Conservation (phyloP, 2,888 invertebrate species). For the Thalpophila matura region DNA sequence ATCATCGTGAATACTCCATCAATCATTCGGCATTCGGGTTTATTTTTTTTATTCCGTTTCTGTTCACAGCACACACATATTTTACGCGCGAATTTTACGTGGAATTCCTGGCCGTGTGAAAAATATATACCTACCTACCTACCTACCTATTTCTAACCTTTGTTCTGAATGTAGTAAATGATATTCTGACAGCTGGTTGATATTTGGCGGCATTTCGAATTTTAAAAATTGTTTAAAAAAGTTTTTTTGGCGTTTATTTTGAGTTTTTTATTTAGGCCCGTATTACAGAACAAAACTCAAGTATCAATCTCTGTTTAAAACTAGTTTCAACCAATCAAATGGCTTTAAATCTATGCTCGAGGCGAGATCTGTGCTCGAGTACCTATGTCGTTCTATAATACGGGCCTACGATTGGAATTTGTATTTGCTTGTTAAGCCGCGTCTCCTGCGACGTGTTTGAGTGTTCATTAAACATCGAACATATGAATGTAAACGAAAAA, state of each 20-base stretch:
- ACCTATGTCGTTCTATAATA: no score
- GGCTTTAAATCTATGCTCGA: no score
- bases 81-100: conserved; percentile 36
- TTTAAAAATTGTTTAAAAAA: conserved; percentile 13
- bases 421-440: no score
- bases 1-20: conserved; percentile 56
- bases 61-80: conserved; percentile 36
- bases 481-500: no score
- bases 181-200: conserved; percentile 54
- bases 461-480: no score
- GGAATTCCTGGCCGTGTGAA: conserved; percentile 1
- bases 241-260: not conserved
- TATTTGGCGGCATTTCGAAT: conserved; percentile 25
- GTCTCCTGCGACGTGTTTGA: no score
- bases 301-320: no score
- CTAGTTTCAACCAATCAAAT: no score
- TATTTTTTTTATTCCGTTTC: conserved; percentile 49
- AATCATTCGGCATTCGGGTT: conserved; percentile 57
- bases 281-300: no score
- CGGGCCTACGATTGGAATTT: no score
- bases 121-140: no score
- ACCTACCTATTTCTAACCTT: not conserved
- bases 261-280: not conserved
- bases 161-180: conserved; percentile 38
- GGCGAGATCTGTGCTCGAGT: no score